Percentiles rank a stretch among this genome's conserved stretches.
Evolutionary conservation across 2,888 invertebrate species (phyloP).

Genomic region (Apoderus coryli): DNA sequence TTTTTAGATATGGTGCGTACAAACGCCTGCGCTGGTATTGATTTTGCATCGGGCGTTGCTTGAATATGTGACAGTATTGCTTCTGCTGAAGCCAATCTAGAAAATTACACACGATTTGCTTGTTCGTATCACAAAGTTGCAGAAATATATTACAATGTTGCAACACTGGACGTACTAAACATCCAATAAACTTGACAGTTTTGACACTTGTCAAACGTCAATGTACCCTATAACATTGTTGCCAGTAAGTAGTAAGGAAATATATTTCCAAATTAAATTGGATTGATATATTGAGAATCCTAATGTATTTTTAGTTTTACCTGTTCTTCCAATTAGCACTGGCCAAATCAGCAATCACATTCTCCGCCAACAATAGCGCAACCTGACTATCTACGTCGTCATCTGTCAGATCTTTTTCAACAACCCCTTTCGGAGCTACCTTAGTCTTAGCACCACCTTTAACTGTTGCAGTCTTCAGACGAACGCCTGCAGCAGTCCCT

Average conservation of each 20-base stretch:
- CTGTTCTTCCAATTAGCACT: slow-evolving; percentile 75
- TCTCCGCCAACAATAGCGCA: slow-evolving; percentile 46
- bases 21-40: slow-evolving; percentile 59
- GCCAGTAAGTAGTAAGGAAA: too few relatives aligned
- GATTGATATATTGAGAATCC: too few relatives aligned
- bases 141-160: too few relatives aligned
- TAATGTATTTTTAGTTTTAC: too few relatives aligned
- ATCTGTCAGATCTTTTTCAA: slow-evolving; percentile 53
- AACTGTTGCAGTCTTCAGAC: slow-evolving; percentile 18
- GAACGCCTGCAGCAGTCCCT: slow-evolving; percentile 18
- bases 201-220: too few relatives aligned
- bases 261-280: too few relatives aligned
- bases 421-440: slow-evolving; percentile 21
- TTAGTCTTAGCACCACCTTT: slow-evolving; percentile 19
- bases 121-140: too few relatives aligned
- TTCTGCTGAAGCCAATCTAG: slow-evolving; percentile 62
- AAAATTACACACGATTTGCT: too few relatives aligned
- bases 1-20: slow-evolving; percentile 62
- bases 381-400: slow-evolving; percentile 70
- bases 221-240: too few relatives aligned
- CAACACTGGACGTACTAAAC: too few relatives aligned
- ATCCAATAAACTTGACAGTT: too few relatives aligned
- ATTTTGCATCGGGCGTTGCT: slow-evolving; percentile 41
- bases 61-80: slow-evolving; percentile 47
- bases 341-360: slow-evolving; percentile 47